Percentiles rank a stretch among this genome's conserved stretches.
Conservation (phyloP, 2,113 vertebrate genomes). For the Taurulus bubalis region DNA sequence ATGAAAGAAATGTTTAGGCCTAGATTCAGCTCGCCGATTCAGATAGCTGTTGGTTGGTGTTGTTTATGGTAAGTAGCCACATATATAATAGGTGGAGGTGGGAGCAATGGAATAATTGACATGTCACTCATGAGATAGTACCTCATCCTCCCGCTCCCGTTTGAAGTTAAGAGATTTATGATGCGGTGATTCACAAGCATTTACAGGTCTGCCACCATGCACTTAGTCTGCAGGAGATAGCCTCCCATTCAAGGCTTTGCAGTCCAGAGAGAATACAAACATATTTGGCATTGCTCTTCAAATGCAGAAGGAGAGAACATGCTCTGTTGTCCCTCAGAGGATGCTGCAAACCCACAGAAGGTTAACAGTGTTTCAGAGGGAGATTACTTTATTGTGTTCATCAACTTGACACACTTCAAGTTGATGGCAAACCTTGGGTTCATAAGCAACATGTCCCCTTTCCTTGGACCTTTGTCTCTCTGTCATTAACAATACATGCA, state of each 20-base stretch:
- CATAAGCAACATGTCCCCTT: neutral
- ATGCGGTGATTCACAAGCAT: slow-evolving; percentile 56
- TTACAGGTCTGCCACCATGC: slow-evolving; percentile 52
- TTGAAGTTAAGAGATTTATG: slow-evolving; percentile 73
- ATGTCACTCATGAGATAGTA: slow-evolving; percentile 70
- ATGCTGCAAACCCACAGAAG: neutral
- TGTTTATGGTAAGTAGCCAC: slow-evolving; percentile 62
- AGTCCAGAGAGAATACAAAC: slow-evolving; percentile 6
- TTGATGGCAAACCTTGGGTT: neutral
- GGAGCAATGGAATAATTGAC: slow-evolving; percentile 64
- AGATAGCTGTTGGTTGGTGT: slow-evolving; percentile 28
- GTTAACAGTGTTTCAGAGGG: neutral
- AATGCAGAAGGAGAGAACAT: neutral
- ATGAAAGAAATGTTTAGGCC: slow-evolving; percentile 49
- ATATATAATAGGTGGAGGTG: slow-evolving; percentile 50
- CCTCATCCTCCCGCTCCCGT: slow-evolving; percentile 48
- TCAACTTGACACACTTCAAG: neutral
- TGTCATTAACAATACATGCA: neutral
- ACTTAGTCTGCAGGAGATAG: slow-evolving; percentile 49
- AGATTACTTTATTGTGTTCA: neutral
- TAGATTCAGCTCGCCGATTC: slow-evolving; percentile 33
- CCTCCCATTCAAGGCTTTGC: slow-evolving; percentile 22
- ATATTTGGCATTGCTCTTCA: slow-evolving; percentile 12
- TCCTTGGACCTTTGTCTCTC: slow-evolving; percentile 26
- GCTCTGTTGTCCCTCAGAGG: slow-evolving; percentile 4